These are phyloP conservation scores for Centroberyx gerrardi DNA, from an alignment of 2,797 vertebrate species.

Conservation along the genomic window DNA sequence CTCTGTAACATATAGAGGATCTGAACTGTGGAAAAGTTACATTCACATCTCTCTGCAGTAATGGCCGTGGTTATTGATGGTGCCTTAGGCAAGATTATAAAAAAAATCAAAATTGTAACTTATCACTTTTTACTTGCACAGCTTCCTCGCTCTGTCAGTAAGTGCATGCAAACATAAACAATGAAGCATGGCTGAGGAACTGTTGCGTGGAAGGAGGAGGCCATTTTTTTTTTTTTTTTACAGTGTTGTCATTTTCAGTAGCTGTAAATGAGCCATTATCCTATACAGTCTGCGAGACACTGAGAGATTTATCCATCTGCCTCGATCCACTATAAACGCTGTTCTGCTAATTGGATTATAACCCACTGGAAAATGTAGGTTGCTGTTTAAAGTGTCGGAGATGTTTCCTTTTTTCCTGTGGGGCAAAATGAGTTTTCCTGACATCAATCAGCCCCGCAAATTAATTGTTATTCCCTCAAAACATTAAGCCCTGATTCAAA, in stretches of 20 bases:
- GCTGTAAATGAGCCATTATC: constrained; percentile 36
- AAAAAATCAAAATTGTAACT: too few relatives aligned
- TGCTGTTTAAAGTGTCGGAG: constrained; percentile 67
- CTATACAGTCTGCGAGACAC: constrained; percentile 36
- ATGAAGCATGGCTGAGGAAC: not conserved
- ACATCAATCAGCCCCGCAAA: constrained; percentile 79
- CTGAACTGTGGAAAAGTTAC: too few relatives aligned
- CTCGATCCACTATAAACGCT: constrained; percentile 58
- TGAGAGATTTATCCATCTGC: constrained; percentile 65
- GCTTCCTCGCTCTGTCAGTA: not conserved
- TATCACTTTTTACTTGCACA: too few relatives aligned
- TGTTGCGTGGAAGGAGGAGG: not conserved
- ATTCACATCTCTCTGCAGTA: too few relatives aligned
- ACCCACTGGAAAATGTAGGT: constrained; percentile 78
- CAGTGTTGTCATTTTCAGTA: constrained; percentile 37
- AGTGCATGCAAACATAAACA: not conserved
- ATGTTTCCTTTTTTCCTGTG: constrained; percentile 71
- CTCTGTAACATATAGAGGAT: too few relatives aligned
- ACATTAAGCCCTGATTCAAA: constrained; percentile 75
- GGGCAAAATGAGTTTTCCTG: constrained; percentile 71
- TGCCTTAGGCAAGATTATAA: too few relatives aligned
- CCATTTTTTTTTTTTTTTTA: constrained; percentile 3
- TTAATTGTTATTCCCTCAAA: constrained; percentile 82
- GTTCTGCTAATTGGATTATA: constrained; percentile 80
- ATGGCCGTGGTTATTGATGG: too few relatives aligned